A percentile compares a stretch with the other conserved stretches of the same genome.
Evolutionary conservation across 2,797 vertebrate genomes (phyloP).

Genomic region (Margarornis squamiger): DNA sequence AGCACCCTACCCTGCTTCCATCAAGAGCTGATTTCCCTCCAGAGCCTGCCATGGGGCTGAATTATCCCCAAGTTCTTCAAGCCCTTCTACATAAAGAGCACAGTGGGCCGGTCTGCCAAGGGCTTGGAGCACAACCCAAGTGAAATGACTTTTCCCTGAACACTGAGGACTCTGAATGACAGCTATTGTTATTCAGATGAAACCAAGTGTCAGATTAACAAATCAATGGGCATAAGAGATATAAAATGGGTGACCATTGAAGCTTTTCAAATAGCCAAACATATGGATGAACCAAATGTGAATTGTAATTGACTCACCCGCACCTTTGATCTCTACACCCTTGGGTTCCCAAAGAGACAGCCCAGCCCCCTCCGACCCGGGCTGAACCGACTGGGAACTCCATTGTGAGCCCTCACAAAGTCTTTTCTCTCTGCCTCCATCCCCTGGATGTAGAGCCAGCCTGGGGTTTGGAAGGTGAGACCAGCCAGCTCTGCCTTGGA

Average conservation of each 20-base stretch:
- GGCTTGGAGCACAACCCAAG: slow-evolving; percentile 44
- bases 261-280: slow-evolving; percentile 54
- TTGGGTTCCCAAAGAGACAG: slow-evolving; percentile 14
- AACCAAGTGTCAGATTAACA: slow-evolving; percentile 68
- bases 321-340: slow-evolving; percentile 29
- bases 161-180: slow-evolving; percentile 44
- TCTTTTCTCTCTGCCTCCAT: not conserved
- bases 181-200: slow-evolving; percentile 61
- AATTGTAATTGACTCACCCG: slow-evolving; percentile 14
- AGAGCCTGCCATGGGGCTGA: not conserved
- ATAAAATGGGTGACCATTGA: slow-evolving; percentile 51
- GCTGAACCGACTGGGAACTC: not conserved
- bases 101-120: not conserved
- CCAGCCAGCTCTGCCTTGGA: not conserved
- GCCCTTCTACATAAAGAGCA: not conserved
- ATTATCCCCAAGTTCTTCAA: not conserved
- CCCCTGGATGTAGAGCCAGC: not conserved
- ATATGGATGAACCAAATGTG: slow-evolving; percentile 38
- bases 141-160: slow-evolving; percentile 57
- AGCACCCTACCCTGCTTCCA: not conserved
- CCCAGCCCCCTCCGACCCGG: not conserved
- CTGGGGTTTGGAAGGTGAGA: not conserved
- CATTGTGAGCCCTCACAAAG: not conserved
- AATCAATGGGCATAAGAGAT: slow-evolving; percentile 61
- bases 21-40: not conserved